Base-by-base conservation (phyloP, 2,113 vertebrate genomes). In the Passer domesticus region DNA sequence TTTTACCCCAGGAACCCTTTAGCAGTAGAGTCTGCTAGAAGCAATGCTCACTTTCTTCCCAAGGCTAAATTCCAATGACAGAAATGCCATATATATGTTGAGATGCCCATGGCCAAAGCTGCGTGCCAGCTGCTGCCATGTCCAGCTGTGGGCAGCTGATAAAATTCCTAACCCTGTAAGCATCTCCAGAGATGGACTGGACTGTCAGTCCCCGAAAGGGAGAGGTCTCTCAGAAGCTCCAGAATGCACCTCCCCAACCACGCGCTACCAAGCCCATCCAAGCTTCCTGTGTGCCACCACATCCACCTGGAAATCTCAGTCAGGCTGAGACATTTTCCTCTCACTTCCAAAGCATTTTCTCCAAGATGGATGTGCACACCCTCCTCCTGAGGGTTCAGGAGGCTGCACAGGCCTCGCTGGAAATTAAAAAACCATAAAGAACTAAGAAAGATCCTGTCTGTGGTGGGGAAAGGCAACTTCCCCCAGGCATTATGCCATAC, bases 161-260 rank as follows among this genome's bases (percentile, higher is more conserved):
- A 35, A 30, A 33, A 66, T 62, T 44, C 52, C 84, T 72, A 67
- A 56, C 46, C 63, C 24, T 2, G 43, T 49, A 59, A 88, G 55
- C 59, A 72, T 39, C 70, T 56, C 44, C 58, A 62, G 27, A 49
- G 55, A 20, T 9, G 30, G 50, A 30, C 10, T 63, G 5, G 28
- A 5, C n/a, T 27, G 3, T 1, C 9, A 1, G 4, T 62, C 9
- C 35, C 81, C 46, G 33, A 35, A 58, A 52, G 1, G 19, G 21
- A 58, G 43, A 75, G 21, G 28, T 47, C 41, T n/a, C 64, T 63
- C 41, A 33, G 63, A 35, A 72, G 37, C 46, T 46, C 47, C 43
- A 20, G 15, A 3, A 17, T 60, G 8, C 8, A 0, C 22, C 63
- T 60, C 83, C 4, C 5, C 59, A 49, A 28, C 31, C 63, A 3